A percentile compares a stretch with the other conserved stretches of the same genome.
Conservation (phyloP, 2,113 vertebrate genomes). For the Pluvianellus socialis region DNA sequence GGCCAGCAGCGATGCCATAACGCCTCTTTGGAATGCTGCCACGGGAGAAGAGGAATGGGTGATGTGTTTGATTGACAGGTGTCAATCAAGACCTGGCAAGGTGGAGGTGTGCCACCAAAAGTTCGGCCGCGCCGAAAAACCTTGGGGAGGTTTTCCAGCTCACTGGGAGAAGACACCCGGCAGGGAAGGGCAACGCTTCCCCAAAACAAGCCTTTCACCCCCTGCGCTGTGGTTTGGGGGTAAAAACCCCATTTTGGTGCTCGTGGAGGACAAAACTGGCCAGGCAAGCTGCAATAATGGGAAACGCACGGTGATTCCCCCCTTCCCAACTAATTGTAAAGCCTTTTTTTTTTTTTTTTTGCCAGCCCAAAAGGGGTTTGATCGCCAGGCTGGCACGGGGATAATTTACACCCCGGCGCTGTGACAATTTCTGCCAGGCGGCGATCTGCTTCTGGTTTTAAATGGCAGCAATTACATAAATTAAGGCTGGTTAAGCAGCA, state of each 20-base stretch:
- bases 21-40: neutral
- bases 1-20: rapidly evolving
- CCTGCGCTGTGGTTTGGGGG: neutral
- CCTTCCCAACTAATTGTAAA: rapidly evolving
- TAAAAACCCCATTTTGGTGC: rapidly evolving
- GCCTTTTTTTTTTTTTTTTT: neutral
- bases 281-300: neutral
- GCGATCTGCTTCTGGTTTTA: neutral
- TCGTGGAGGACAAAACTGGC: rapidly evolving
- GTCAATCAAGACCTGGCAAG: neutral
- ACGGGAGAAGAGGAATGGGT: neutral
- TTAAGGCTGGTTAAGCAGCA: constrained; percentile 1
- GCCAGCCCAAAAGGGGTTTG: neutral
- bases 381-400: neutral
- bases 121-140: neutral
- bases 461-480: constrained; percentile 38
- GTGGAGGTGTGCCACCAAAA: neutral
- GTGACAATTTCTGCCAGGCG: neutral
- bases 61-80: neutral
- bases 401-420: neutral
- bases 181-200: neutral
- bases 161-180: neutral
- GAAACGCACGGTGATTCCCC: rapidly evolving
- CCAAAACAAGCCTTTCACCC: too few relatives aligned
- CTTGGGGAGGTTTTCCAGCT: neutral